Evolutionary conservation across 2,888 invertebrate genomes (phyloP), one percentile per base, ranked within the genome.

Genomic region (Camponotus fellah): DNA sequence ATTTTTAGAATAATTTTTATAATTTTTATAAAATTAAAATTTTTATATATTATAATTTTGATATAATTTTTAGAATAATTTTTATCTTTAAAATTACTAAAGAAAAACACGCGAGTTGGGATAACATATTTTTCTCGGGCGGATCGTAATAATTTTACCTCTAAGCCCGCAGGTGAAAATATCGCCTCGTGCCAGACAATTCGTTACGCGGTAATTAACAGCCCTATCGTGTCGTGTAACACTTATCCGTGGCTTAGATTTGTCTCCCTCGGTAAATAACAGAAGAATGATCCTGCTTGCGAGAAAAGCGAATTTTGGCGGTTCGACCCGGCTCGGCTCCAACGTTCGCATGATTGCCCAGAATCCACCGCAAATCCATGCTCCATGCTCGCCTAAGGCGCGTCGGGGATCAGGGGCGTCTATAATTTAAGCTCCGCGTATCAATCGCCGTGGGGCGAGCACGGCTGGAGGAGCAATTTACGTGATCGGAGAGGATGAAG

Each of bases 401-500:
- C 87, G 87, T 84, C 88, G 89, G 85, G 87, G 88, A 87, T 89
- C 88, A 76, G 84, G 83, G 84, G 84, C 89, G 88, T 92, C 91
- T 93, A 93, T 93, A 94, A 94, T 94, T 94, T 92, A 92, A 92
- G 93, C 91, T 87, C 80, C 91, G 91, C 91, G 93, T 93, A 93
- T 93, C 93, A 94, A 94, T 94, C 91, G 93, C 92, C 91, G 85
- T 82, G 88, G 89, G 92, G 91, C 87, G 84, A 87, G 89, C 83
- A 87, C 87, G 86, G 86, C 84, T 87, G 86, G 88, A 83, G 87
- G 86, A 88, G 90, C 87, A 88, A 90, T 91, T 88, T 87, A 79
- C 83, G 75, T 83, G 84, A 71, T 75, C 58, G 86, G 82, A 40
- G 68, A 85, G 53, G 53, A 83, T 49, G 60, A 56, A 77, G 65